phyloP scores from a whole-genome alignment of 2,888 invertebrate genomes.

The Drosophila nr. medialis region DNA sequence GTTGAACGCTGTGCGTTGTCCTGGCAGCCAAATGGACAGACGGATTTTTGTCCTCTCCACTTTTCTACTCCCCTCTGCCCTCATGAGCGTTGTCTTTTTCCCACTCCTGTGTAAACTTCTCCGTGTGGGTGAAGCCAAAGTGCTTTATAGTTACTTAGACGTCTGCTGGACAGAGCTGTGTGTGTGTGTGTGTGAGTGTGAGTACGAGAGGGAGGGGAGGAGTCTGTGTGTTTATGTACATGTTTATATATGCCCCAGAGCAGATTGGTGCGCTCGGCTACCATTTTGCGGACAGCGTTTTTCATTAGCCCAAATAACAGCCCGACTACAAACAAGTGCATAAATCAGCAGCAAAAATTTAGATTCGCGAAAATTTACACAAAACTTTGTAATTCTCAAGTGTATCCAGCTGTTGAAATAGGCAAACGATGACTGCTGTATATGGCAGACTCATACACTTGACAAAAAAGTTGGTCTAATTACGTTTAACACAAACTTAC shows the following conservation, averaged over 20 bases:
- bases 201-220: not conserved
- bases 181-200: not conserved
- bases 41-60: not conserved
- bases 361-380: constrained; percentile 26
- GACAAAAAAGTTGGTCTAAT: accelerated
- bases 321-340: constrained; percentile 30
- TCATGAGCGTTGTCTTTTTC: constrained; percentile 24
- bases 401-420: constrained; percentile 33
- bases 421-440: constrained; percentile 14
- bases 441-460: not conserved
- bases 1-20: constrained; percentile 35
- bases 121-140: constrained; percentile 38
- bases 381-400: constrained; percentile 50
- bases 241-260: constrained; percentile 45
- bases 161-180: constrained; percentile 10
- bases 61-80: constrained; percentile 1
- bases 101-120: constrained; percentile 31
- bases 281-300: constrained; percentile 47
- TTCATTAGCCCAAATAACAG: constrained; percentile 45
- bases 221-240: constrained; percentile 12
- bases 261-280: constrained; percentile 48
- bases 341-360: constrained; percentile 47
- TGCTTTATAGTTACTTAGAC: constrained; percentile 66
- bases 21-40: constrained; percentile 21
- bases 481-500: not conserved